Evolutionary conservation across 2,888 invertebrate species (phyloP).

Genomic region (Nycteola revayana): DNA sequence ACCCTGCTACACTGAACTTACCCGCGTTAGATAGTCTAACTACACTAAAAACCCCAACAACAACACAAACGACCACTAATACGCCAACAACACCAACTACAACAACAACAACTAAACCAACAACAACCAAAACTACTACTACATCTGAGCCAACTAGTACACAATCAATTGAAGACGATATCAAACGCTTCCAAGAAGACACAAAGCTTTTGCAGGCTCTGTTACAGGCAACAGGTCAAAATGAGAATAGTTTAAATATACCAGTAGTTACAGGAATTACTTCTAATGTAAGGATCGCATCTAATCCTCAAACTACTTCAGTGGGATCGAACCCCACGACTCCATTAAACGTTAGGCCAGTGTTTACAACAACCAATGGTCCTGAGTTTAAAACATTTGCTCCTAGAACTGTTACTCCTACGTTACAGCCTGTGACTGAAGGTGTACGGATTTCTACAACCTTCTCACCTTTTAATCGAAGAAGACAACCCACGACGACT

Average conservation of each 20-base stretch:
- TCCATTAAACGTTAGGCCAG: slow-evolving; percentile 57
- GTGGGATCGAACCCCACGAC: slow-evolving; percentile 64
- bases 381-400: slow-evolving; percentile 48
- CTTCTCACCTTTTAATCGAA: slow-evolving; percentile 53
- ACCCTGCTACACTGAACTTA: slow-evolving; percentile 62
- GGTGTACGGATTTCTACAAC: slow-evolving; percentile 68
- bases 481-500: slow-evolving; percentile 48
- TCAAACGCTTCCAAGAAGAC: slow-evolving; percentile 69
- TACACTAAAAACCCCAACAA: slow-evolving; percentile 37
- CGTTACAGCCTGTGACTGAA: slow-evolving; percentile 46
- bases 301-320: slow-evolving; percentile 63
- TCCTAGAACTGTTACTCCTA: slow-evolving; percentile 56
- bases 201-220: slow-evolving; percentile 68
- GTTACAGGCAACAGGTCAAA: slow-evolving; percentile 66
- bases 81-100: slow-evolving; percentile 30
- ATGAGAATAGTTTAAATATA: slow-evolving; percentile 43
- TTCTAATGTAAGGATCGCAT: slow-evolving; percentile 69
- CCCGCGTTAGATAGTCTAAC: slow-evolving; percentile 53
- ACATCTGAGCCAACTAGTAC: slow-evolving; percentile 41
- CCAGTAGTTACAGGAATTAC: slow-evolving; percentile 67
- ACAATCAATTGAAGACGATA: slow-evolving; percentile 53
- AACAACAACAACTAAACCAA: slow-evolving; percentile 31
- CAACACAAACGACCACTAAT: slow-evolving; percentile 35
- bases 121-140: slow-evolving; percentile 36
- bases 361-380: slow-evolving; percentile 53